Percentiles rank a stretch among this genome's conserved stretches.
Evolutionary conservation across 2,113 vertebrate genomes (phyloP).

Genomic region (Rousettus leschenaultii): DNA sequence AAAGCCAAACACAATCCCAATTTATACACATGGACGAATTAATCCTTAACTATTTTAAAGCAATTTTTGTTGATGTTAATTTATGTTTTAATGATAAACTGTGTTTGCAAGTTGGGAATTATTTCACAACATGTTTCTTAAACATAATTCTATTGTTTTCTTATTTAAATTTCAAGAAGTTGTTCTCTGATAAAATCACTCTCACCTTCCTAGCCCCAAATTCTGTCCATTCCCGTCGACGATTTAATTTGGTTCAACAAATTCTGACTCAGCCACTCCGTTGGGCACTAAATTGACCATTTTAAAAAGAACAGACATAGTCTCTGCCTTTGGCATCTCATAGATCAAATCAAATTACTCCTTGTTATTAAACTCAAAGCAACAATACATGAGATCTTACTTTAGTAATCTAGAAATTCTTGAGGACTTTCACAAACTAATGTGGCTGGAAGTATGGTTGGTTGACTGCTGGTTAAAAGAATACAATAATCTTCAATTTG

Average conservation of each 20-base stretch:
- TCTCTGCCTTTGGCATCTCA: background rate
- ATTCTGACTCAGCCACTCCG: background rate
- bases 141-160: background rate
- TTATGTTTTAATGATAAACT: background rate
- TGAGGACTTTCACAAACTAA: background rate
- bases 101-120: background rate
- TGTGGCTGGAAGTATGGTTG: background rate
- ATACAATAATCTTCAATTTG: background rate
- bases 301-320: background rate
- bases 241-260: constrained; percentile 5
- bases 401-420: background rate
- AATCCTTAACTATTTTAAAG: background rate
- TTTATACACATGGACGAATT: background rate
- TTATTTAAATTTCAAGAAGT: background rate
- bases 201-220: background rate
- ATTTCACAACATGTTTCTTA: background rate
- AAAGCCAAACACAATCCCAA: background rate
- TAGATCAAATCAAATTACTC: background rate
- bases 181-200: background rate
- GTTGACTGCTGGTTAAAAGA: background rate
- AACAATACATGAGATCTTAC: background rate
- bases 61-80: background rate
- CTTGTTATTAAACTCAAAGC: background rate
- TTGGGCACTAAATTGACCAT: background rate
- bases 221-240: background rate